These are phyloP conservation scores for Arnoldichthys spilopterus DNA, from an alignment of 2,797 vertebrate species.

Conservation along the genomic window DNA sequence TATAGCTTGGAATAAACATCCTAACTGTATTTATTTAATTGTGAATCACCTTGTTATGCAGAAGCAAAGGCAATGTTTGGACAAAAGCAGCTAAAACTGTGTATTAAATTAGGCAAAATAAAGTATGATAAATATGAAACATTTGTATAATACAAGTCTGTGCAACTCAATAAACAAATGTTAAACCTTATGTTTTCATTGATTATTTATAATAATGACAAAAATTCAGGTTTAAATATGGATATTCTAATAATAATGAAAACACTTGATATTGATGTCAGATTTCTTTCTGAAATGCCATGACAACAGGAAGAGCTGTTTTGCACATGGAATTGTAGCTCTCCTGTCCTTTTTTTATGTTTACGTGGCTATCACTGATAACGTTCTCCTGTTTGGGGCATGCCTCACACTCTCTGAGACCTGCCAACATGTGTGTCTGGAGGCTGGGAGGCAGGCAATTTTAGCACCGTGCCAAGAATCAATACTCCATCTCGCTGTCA, in stretches of 20 bases:
- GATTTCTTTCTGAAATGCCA: too few species aligned
- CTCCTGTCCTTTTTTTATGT: constrained; percentile 16
- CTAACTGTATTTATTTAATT: not conserved
- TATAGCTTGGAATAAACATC: not conserved
- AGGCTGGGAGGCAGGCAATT: constrained; percentile 68
- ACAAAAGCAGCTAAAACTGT: too few species aligned
- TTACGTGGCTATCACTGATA: constrained; percentile 41
- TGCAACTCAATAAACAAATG: too few species aligned
- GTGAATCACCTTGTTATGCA: not conserved
- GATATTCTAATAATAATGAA: too few species aligned
- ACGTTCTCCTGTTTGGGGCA: constrained; percentile 50
- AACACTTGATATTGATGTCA: too few species aligned
- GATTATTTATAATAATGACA: too few species aligned
- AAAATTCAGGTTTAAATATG: too few species aligned
- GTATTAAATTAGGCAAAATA: too few species aligned
- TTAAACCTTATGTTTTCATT: too few species aligned
- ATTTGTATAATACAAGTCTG: too few species aligned
- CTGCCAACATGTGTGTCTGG: constrained; percentile 61
- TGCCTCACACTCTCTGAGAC: constrained; percentile 47
- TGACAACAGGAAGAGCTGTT: not conserved
- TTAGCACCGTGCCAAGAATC: constrained; percentile 69
- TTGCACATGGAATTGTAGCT: constrained; percentile 3
- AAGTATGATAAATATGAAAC: too few species aligned
- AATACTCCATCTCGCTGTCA: constrained; percentile 69
- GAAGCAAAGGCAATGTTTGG: not conserved